Base-by-base conservation (phyloP, 2,888 invertebrate genomes). In the Disparrhopalites patrizii region DNA sequence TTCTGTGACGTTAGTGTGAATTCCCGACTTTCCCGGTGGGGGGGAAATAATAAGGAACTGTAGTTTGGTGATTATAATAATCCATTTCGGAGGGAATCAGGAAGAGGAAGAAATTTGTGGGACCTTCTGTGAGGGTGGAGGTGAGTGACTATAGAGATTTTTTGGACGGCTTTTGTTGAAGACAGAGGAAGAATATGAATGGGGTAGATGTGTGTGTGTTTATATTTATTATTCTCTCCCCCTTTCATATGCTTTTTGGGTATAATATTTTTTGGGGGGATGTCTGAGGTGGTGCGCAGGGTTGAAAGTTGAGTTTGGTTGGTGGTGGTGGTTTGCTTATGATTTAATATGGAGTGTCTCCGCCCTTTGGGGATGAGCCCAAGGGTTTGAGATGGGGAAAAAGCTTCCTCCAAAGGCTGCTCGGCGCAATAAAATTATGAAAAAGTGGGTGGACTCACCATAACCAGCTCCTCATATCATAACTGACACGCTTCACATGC, bases 371-470 rank as follows among this genome's bases (percentile, higher is more conserved):
- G 8, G 36, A 43, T 5, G 5, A n/a, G n/a, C n/a, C 20, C n/a
- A 18, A 4, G 43, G 5, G n/a, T 15, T 20, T 5, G 43, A 10
- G n/a, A n/a, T n/a, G n/a, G n/a, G n/a, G n/a, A n/a, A n/a, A n/a
- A n/a, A n/a, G n/a, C n/a, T n/a, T n/a, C n/a, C n/a, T n/a, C n/a
- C n/a, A n/a, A n/a, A n/a, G n/a, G n/a, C n/a, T n/a, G n/a, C n/a
- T n/a, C n/a, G n/a, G 43, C 43, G 43, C 43, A 43, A 43, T 43
- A 43, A 43, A 43, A 43, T 43, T 43, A 43, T 43, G 43, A 43
- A 43, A 43, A 20, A 43, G 43, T n/a, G 43, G 43, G n/a, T 20
- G 43, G 43, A 5, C 43, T 43, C 43, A n/a, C 43, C 43, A 43
- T 43, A 43, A 10, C n/a, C 43, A 18, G n/a, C 20, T 43, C 43